phyloP scores from a whole-genome alignment of 2,888 invertebrate species.

The Dyspetes luteomarginatus region DNA sequence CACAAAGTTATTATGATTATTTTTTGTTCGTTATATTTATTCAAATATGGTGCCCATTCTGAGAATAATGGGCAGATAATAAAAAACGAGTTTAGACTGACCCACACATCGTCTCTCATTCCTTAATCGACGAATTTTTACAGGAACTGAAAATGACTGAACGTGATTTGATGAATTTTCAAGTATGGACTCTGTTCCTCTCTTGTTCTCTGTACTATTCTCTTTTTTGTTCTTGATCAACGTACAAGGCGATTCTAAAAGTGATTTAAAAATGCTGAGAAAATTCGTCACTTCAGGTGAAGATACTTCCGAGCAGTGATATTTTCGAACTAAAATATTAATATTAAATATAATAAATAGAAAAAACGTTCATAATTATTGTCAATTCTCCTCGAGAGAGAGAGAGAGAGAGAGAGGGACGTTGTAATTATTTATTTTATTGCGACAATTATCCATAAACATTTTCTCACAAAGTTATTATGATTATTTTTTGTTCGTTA shows the following conservation, averaged over 20 bases:
- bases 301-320: too few species aligned
- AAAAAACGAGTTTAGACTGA: conserved; percentile 29
- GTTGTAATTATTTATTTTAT: too few species aligned
- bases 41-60: background rate
- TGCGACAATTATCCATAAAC: background rate
- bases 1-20: background rate
- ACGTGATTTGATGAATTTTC: conserved; percentile 50
- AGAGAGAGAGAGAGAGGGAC: too few species aligned
- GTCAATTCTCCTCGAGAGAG: too few species aligned
- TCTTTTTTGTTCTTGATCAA: conserved; percentile 41
- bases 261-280: background rate
- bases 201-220: conserved; percentile 26
- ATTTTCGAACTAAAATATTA: too few species aligned
- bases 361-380: too few species aligned
- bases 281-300: background rate
- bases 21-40: background rate
- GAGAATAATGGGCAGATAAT: background rate
- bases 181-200: conserved; percentile 34
- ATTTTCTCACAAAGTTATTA: background rate
- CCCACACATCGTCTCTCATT: conserved; percentile 24
- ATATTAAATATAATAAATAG: too few species aligned
- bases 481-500: background rate
- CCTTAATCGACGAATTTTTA: conserved; percentile 48
- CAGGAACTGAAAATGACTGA: conserved; percentile 45
- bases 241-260: conserved; percentile 34